Percentiles rank a stretch among this genome's conserved stretches.
Evolutionary conservation across 2,113 vertebrate species (phyloP).

Genomic region (Chlorocebus sabaeus): DNA sequence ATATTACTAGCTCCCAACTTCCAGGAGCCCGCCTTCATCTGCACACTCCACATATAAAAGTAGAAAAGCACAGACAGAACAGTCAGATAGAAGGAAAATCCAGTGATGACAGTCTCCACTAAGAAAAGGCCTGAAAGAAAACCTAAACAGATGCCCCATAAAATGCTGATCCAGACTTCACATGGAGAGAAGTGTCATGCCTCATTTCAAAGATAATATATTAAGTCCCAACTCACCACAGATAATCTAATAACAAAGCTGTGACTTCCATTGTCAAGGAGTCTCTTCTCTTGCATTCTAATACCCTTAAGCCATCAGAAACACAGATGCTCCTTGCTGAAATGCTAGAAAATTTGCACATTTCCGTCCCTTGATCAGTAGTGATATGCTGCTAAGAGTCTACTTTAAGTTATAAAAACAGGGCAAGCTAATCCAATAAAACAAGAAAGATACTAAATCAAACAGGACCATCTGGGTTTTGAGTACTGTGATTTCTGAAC

Average conservation of each 20-base stretch:
- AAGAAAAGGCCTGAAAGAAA: conserved; percentile 32
- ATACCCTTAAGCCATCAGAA: neutral
- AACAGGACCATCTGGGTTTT: conserved; percentile 45
- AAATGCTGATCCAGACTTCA: conserved; percentile 9
- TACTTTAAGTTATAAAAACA: conserved; percentile 23
- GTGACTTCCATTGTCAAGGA: neutral
- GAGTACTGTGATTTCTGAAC: conserved; percentile 4
- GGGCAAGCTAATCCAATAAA: neutral
- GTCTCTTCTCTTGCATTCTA: neutral
- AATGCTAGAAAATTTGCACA: neutral
- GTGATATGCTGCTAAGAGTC: neutral
- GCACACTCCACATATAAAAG: neutral
- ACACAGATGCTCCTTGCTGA: neutral
- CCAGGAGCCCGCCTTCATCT: neutral
- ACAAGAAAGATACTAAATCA: conserved; percentile 37
- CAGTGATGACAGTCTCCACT: conserved; percentile 9
- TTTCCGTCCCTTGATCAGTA: neutral
- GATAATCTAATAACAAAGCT: conserved; percentile 24
- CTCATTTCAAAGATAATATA: conserved; percentile 46
- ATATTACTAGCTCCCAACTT: neutral
- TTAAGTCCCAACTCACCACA: conserved; percentile 28
- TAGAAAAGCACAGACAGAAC: conserved; percentile 23
- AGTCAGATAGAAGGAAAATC: conserved; percentile 31
- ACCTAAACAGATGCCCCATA: conserved; percentile 50
- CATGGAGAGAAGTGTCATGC: neutral